Evolutionary conservation across 1,140 invertebrate species (phyloP).

Genomic region (Drosophila novamexicana): DNA sequence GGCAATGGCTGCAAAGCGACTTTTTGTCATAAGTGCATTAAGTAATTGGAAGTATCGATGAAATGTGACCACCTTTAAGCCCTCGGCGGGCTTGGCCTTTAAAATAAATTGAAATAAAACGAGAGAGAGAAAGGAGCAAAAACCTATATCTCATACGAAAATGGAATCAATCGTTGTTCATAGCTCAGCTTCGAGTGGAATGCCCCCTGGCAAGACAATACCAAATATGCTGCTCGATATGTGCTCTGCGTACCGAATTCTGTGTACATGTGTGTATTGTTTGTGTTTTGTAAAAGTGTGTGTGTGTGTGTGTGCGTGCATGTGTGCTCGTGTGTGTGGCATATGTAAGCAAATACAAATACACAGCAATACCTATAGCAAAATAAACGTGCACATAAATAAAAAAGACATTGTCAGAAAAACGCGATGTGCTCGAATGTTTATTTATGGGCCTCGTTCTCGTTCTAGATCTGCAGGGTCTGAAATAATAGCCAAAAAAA

Average conservation of each 20-base stretch:
- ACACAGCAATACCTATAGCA: conserved; percentile 47
- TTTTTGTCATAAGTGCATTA: conserved; percentile 6
- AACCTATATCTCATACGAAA: conserved; percentile 18
- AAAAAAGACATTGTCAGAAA: conserved; percentile 58
- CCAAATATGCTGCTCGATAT: conserved; percentile 44
- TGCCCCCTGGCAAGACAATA: conserved; percentile 43
- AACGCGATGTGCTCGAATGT: conserved; percentile 55
- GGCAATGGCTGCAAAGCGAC: background rate
- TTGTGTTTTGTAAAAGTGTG: background rate
- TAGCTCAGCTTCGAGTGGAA: conserved; percentile 29
- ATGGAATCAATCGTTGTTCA: conserved; percentile 40
- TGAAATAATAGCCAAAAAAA: conserved; percentile 18
- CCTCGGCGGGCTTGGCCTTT: background rate
- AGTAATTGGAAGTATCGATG: conserved; percentile 10
- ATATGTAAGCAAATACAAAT: conserved; percentile 58
- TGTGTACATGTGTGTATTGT: conserved; percentile 16
- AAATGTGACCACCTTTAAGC: conserved; percentile 3
- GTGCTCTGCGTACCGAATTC: conserved; percentile 8
- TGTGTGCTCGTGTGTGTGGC: conserved; percentile 26
- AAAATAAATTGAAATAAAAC: conserved; percentile 8
- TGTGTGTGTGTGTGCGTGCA: background rate
- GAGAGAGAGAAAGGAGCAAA: background rate
- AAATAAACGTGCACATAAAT: conserved; percentile 58
- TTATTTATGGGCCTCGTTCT: conserved; percentile 49
- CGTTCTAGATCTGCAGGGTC: conserved; percentile 20